Conservation (phyloP, 2,888 invertebrate species). For the Aleiodes leptofemur region DNA sequence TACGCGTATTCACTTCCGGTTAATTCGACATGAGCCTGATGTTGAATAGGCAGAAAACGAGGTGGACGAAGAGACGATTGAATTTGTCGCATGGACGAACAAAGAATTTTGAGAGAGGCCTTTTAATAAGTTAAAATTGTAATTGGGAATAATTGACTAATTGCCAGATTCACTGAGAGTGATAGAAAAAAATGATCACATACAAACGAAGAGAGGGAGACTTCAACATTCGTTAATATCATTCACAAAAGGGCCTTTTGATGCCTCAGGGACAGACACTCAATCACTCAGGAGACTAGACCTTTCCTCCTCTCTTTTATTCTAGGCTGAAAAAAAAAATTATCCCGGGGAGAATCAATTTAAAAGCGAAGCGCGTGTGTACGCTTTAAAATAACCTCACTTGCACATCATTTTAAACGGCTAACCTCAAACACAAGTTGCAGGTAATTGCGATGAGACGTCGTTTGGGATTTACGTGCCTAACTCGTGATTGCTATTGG, state of each 20-base stretch:
- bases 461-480: conserved; percentile 28
- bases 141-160: conserved; percentile 71
- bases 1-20: conserved; percentile 32
- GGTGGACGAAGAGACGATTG: conserved; percentile 42
- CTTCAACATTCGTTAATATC: conserved; percentile 62
- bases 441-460: conserved; percentile 27
- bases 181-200: conserved; percentile 23
- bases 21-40: neutral
- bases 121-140: conserved; percentile 57
- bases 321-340: too few species aligned
- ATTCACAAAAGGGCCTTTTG: conserved; percentile 70
- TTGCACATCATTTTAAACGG: neutral
- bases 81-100: conserved; percentile 41
- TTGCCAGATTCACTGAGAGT: conserved; percentile 62
- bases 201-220: conserved; percentile 43
- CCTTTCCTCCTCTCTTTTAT: neutral
- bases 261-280: conserved; percentile 56
- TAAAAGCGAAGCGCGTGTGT: too few species aligned
- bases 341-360: too few species aligned
- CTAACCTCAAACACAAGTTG: conserved; percentile 9
- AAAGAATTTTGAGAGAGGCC: conserved; percentile 49
- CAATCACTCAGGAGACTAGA: conserved; percentile 58
- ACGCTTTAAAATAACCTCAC: too few species aligned
- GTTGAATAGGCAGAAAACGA: conserved; percentile 39
- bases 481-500: conserved; percentile 16